These are phyloP conservation scores for Sciurus niger DNA, from an alignment of 2,113 vertebrate species.

Conservation along the genomic window DNA sequence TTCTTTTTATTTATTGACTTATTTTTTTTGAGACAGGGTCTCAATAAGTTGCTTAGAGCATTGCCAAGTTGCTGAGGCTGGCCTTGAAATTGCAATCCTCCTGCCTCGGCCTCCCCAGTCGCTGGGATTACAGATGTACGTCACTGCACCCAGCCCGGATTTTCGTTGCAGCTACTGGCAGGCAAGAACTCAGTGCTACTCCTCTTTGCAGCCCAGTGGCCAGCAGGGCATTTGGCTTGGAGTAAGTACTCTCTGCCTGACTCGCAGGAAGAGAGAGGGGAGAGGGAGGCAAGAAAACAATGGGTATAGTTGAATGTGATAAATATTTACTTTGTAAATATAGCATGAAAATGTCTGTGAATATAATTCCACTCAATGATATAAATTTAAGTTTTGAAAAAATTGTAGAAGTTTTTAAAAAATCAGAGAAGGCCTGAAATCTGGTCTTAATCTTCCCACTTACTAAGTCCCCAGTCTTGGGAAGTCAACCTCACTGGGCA, in stretches of 20 bases:
- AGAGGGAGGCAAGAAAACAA: not conserved
- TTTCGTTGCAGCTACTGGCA: constrained; percentile 31
- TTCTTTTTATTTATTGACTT: too few relatives aligned
- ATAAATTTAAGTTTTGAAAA: constrained; percentile 47
- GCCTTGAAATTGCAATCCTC: too few relatives aligned
- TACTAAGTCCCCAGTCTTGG: not conserved
- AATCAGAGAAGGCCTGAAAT: not conserved
- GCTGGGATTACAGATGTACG: too few relatives aligned
- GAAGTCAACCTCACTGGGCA: not conserved
- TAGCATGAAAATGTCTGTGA: constrained; percentile 18
- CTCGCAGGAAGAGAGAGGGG: not conserved
- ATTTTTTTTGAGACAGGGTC: too few relatives aligned
- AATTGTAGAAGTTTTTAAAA: not conserved
- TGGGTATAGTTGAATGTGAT: not conserved
- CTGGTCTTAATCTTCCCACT: not conserved
- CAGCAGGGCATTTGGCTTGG: not conserved
- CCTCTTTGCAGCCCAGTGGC: not conserved
- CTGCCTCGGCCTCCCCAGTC: too few relatives aligned
- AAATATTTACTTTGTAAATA: constrained; percentile 65
- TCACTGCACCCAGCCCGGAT: not conserved
- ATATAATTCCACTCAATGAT: constrained; percentile 49
- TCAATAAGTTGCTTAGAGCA: too few relatives aligned
- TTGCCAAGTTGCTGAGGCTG: too few relatives aligned
- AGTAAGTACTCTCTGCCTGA: not conserved
- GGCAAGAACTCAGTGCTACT: not conserved